Base-by-base conservation (phyloP, 2,888 invertebrate species). In the Dermolepida albohirtum region DNA sequence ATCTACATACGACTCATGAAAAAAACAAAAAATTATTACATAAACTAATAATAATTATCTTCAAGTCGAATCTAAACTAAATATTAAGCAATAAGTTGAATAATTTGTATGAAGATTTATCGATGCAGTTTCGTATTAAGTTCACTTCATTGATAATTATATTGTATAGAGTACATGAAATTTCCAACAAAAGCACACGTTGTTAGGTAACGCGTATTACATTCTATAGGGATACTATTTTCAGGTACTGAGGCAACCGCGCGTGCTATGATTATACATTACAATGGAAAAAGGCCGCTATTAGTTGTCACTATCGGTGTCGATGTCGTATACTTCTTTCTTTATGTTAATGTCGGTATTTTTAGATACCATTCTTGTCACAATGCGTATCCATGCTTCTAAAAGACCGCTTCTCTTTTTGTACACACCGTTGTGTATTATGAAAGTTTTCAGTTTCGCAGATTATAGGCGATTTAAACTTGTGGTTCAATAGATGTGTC, bases 171-270 rank as follows among this genome's bases (percentile, higher is more conserved):
- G 72, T 72, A 71, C 72, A 72, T 73, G 72, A 74, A 69, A 73
- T 70, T 66, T 66, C 50, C 68, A 74, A 72, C 72, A 72, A 72
- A 72, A 54, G 68, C 51, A 47, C 63, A 67, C 63, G 70, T 72
- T n/a, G n/a, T n/a, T 74, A 70, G 71, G 72, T 68, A 74, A 74
- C 70, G 67, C 68, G 65, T 34, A 14, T 16, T 47, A 47, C 34
- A 34, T 6, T 34, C 2, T 2, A 17, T 43, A 69, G 71, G 72
- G 68, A 69, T 70, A 70, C 59, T 64, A 68, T 72, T 67, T 71
- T 72, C 72, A 73, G 72, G 72, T 73, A 73, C 65, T 64, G 66
- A 64, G 55, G 64, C 73, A 73, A 69, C 71, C 73, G 72, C 73
- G 73, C 73, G 72, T 73, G 69, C 71, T 44, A 66, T 73, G 67